These are phyloP conservation scores for Percopsis transmontana DNA, from an alignment of 2,113 vertebrate genomes.

Conservation along the genomic window DNA sequence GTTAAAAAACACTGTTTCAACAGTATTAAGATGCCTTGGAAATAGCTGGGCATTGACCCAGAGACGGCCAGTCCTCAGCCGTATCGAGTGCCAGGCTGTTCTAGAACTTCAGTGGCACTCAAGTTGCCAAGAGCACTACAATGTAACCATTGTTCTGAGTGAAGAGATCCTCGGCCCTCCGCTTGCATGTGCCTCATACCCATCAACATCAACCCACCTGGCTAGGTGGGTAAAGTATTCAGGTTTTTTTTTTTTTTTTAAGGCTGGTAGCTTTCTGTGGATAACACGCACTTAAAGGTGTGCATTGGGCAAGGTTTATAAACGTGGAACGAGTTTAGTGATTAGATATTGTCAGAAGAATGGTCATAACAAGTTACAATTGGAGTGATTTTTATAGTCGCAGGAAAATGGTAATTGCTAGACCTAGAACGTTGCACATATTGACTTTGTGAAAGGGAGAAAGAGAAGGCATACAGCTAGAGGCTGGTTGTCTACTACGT, in stretches of 20 bases:
- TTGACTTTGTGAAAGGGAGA: neutral
- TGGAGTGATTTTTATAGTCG: no score
- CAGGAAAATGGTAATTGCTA: no score
- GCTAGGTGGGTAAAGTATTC: neutral
- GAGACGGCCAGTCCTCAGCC: neutral
- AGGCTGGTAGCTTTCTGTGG: neutral
- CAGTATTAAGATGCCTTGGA: neutral
- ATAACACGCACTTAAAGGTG: no score
- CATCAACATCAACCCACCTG: neutral
- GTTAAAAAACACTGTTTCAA: neutral
- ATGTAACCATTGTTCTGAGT: conserved; percentile 21
- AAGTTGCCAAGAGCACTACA: conserved; percentile 5
- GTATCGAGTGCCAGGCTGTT: conserved; percentile 2
- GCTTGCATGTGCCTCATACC: neutral
- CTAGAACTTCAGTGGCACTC: conserved; percentile 2
- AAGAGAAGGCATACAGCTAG: neutral
- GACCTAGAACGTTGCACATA: no score
- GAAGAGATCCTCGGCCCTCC: neutral
- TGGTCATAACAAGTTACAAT: no score
- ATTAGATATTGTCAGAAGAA: no score
- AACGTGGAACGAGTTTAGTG: no score
- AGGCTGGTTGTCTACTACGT: neutral
- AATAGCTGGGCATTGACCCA: neutral
- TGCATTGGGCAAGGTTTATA: no score
- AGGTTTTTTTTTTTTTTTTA: neutral